A percentile compares a stretch with the other conserved stretches of the same genome.
These are phyloP conservation scores for Poeciliopsis turrubarensis DNA, from an alignment of 2,113 vertebrate genomes.

Conservation along the genomic window DNA sequence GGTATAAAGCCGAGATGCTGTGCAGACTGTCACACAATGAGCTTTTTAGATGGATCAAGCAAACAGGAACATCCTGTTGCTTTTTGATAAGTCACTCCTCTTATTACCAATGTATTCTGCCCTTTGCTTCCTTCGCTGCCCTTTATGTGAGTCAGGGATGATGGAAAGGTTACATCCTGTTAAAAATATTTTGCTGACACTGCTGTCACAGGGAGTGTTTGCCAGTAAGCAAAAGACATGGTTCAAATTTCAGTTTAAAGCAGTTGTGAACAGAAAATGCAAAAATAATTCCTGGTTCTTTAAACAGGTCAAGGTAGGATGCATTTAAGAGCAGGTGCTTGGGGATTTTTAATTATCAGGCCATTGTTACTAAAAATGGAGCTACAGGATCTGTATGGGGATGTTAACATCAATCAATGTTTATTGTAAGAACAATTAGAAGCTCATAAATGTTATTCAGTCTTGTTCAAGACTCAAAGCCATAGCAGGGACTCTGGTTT, in stretches of 20 bases:
- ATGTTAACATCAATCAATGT: constrained; percentile 44
- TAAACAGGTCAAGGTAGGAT: constrained; percentile 1
- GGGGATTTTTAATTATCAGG: constrained; percentile 16
- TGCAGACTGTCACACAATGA: constrained; percentile 12
- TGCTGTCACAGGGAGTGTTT: not conserved
- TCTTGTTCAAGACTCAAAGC: constrained; percentile 44
- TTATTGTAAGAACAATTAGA: constrained; percentile 53
- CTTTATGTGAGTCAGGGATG: constrained; percentile 46
- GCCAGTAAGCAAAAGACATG: not conserved
- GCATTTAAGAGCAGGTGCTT: constrained; percentile 6
- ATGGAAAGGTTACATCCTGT: constrained; percentile 54
- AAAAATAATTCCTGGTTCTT: not conserved
- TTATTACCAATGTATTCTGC: constrained; percentile 39
- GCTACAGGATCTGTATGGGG: not conserved
- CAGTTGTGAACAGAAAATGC: not conserved
- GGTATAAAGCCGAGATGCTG: constrained; percentile 7
- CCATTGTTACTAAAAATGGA: constrained; percentile 4
- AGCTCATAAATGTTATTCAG: constrained; percentile 59
- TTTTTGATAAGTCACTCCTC: constrained; percentile 35
- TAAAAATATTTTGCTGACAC: not conserved
- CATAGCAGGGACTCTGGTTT: constrained; percentile 20
- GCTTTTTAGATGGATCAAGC: constrained; percentile 20
- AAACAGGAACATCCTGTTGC: not conserved
- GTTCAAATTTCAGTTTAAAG: not conserved
- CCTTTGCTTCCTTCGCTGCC: constrained; percentile 41